Evolutionary conservation across 2,797 vertebrate genomes (phyloP).

Genomic region (Crocidura indochinensis): DNA sequence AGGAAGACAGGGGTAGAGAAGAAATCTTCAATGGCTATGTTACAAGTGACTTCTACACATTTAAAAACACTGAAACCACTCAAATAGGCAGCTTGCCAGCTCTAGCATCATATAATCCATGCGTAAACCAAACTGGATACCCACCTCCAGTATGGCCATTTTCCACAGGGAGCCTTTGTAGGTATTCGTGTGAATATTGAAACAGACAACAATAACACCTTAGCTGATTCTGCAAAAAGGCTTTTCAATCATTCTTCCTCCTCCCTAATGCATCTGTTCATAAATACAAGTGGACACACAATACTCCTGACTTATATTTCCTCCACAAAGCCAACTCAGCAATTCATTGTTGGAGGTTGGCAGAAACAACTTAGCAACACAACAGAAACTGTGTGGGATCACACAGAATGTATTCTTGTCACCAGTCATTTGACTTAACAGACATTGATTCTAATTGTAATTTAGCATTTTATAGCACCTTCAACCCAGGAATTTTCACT

Average conservation of each 20-base stretch:
- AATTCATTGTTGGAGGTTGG: background rate
- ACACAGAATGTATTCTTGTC: background rate
- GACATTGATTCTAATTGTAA: conserved; percentile 25
- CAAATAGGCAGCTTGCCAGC: conserved; percentile 21
- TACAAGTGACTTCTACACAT: conserved; percentile 9
- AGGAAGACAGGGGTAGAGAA: no score
- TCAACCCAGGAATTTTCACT: background rate
- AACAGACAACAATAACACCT: conserved; percentile 45
- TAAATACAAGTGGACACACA: background rate
- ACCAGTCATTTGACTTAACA: background rate
- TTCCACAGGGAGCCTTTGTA: background rate
- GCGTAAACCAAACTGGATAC: background rate
- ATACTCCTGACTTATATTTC: background rate
- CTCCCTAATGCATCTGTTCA: conserved; percentile 47
- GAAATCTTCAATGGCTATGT: background rate
- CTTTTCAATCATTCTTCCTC: conserved; percentile 21
- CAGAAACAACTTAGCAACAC: background rate
- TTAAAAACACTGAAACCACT: background rate
- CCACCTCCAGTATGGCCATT: background rate
- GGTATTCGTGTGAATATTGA: conserved; percentile 15
- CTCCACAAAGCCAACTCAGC: background rate
- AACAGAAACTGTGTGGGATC: background rate
- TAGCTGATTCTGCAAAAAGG: conserved; percentile 16
- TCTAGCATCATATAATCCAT: background rate
- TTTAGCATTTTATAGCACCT: background rate